Evolutionary conservation across 2,888 invertebrate species (phyloP).

Genomic region (Athrips mouffetella): DNA sequence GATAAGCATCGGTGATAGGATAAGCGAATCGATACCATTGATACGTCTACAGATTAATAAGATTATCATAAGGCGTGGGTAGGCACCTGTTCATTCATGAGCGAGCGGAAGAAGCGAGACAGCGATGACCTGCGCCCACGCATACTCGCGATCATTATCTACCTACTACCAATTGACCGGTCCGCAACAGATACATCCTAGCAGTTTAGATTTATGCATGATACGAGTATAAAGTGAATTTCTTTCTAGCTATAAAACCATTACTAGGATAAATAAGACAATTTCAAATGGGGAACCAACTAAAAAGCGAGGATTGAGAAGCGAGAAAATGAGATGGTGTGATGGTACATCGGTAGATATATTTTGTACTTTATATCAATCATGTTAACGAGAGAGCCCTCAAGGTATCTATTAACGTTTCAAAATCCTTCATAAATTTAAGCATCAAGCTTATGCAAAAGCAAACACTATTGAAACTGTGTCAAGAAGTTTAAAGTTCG

Average conservation of each 20-base stretch:
- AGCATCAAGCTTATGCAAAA: background rate
- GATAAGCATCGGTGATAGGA: conserved; percentile 11
- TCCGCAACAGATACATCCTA: conserved; percentile 12
- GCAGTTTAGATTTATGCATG: background rate
- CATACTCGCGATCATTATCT: conserved; percentile 14
- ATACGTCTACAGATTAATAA: conserved; percentile 2
- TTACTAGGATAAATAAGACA: no score
- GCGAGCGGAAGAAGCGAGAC: conserved; percentile 15
- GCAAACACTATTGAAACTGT: conserved; percentile 3
- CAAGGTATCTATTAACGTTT: background rate
- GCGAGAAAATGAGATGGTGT: no score
- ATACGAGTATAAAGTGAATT: background rate
- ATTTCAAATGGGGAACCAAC: no score
- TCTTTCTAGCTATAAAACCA: no score
- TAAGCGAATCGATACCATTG: background rate
- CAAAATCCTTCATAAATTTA: conserved; percentile 5
- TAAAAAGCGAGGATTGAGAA: no score
- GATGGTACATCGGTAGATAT: no score
- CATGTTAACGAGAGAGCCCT: no score
- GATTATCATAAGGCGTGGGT: conserved; percentile 27
- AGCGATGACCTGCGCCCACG: conserved; percentile 25
- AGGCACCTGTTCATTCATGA: conserved; percentile 58
- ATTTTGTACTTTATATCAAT: no score
- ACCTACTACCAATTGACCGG: conserved; percentile 15
- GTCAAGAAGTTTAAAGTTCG: background rate